A percentile compares a stretch with the other conserved stretches of the same genome.
Conservation (phyloP, 2,888 invertebrate species). For the Lydus trimaculatus region DNA sequence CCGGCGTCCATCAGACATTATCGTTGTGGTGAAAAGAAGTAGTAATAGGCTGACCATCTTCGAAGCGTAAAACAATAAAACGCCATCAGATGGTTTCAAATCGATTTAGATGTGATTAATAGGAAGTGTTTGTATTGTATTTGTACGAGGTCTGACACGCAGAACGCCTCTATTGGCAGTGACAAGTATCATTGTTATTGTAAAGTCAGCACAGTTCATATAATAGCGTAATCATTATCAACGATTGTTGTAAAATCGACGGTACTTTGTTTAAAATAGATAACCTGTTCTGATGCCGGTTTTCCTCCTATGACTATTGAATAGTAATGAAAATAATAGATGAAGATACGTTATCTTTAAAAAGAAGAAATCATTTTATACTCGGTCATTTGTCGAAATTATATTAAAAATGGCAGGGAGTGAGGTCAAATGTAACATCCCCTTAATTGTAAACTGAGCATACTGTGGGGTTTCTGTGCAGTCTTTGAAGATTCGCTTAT, state of each 20-base stretch:
- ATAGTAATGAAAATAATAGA: too few relatives aligned
- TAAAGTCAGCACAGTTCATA: not conserved
- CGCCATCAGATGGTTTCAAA: slow-evolving; percentile 18
- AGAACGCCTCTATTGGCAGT: not conserved
- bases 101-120: slow-evolving; percentile 28
- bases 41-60: slow-evolving; percentile 28
- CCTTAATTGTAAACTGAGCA: too few relatives aligned
- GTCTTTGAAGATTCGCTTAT: too few relatives aligned
- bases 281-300: too few relatives aligned
- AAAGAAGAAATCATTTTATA: too few relatives aligned
- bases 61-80: slow-evolving; percentile 26
- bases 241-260: not conserved
- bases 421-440: too few relatives aligned
- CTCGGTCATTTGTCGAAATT: too few relatives aligned
- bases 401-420: too few relatives aligned
- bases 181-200: not conserved
- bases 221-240: not conserved
- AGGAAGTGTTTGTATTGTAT: slow-evolving; percentile 10
- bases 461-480: too few relatives aligned
- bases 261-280: too few relatives aligned
- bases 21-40: slow-evolving; percentile 17
- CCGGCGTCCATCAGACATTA: slow-evolving; percentile 16
- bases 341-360: too few relatives aligned
- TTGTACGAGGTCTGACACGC: not conserved
- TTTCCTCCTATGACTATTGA: too few relatives aligned